Evolutionary conservation across 2,888 invertebrate species (phyloP).

Genomic region (Bruchidius siliquastri): DNA sequence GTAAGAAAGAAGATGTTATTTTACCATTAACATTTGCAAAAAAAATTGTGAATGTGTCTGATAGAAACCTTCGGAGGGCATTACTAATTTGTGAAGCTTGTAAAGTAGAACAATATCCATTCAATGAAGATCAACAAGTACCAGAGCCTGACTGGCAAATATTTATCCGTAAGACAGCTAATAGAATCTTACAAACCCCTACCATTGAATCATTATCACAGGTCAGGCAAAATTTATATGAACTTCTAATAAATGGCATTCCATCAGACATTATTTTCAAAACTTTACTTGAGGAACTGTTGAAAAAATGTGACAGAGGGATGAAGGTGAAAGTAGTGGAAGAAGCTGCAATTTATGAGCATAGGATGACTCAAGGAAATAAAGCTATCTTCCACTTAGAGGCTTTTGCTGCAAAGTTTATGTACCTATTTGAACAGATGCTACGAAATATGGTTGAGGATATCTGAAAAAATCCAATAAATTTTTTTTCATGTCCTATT

Average conservation of each 20-base stretch:
- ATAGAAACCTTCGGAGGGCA: constrained; percentile 87
- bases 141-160: constrained; percentile 90
- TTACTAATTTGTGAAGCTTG: constrained; percentile 91
- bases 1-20: constrained; percentile 75
- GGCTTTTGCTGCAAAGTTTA: constrained; percentile 94
- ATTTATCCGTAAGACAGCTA: constrained; percentile 82
- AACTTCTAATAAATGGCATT: constrained; percentile 89
- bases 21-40: constrained; percentile 73
- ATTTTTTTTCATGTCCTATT: no score
- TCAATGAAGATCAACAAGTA: constrained; percentile 71
- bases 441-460: constrained; percentile 17
- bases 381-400: constrained; percentile 96
- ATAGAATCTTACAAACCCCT: constrained; percentile 59
- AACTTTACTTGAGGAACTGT: constrained; percentile 76
- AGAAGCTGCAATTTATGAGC: constrained; percentile 86
- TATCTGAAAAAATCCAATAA: background rate
- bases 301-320: constrained; percentile 84
- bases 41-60: constrained; percentile 72
- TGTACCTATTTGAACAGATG: constrained; percentile 50
- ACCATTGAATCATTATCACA: constrained; percentile 78
- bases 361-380: constrained; percentile 85
- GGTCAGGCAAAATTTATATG: constrained; percentile 85
- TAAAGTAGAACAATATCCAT: constrained; percentile 87
- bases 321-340: constrained; percentile 82
- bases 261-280: constrained; percentile 90